Evolutionary conservation across 1,140 invertebrate genomes (phyloP).

Genomic region (Leptinotarsa undecemlineata): DNA sequence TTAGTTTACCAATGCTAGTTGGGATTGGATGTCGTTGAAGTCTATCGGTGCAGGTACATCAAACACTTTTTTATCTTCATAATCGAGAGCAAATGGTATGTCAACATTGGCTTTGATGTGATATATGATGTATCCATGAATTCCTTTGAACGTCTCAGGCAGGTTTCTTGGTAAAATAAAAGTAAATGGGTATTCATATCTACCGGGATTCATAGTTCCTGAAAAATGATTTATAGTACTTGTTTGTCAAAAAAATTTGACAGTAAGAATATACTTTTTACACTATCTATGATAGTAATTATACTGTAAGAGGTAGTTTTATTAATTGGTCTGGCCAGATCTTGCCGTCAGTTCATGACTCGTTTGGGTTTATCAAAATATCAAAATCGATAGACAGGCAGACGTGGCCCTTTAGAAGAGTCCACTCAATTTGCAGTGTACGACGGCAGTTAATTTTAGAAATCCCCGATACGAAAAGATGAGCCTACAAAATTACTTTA

Average conservation of each 20-base stretch:
- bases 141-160: constrained; percentile 1
- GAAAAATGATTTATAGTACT: not conserved
- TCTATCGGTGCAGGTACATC: not conserved
- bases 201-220: constrained; percentile 9
- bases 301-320: not conserved
- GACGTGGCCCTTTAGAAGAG: too few species aligned
- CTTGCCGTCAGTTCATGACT: not conserved
- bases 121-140: constrained; percentile 14
- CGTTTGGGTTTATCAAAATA: too few species aligned
- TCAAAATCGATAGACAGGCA: too few species aligned
- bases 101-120: constrained; percentile 19
- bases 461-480: too few species aligned
- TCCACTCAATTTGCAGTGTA: too few species aligned
- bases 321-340: not conserved
- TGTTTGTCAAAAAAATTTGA: not conserved
- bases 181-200: constrained; percentile 1
- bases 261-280: not conserved
- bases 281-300: not conserved
- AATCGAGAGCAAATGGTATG: constrained; percentile 7
- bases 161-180: constrained; percentile 12
- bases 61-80: constrained; percentile 1
- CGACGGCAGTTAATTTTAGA: too few species aligned
- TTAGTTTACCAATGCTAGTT: constrained; percentile 3
- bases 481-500: too few species aligned
- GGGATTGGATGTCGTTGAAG: not conserved